phyloP scores from a whole-genome alignment of 2,888 invertebrate species.

The Dicyrtomina minuta region DNA sequence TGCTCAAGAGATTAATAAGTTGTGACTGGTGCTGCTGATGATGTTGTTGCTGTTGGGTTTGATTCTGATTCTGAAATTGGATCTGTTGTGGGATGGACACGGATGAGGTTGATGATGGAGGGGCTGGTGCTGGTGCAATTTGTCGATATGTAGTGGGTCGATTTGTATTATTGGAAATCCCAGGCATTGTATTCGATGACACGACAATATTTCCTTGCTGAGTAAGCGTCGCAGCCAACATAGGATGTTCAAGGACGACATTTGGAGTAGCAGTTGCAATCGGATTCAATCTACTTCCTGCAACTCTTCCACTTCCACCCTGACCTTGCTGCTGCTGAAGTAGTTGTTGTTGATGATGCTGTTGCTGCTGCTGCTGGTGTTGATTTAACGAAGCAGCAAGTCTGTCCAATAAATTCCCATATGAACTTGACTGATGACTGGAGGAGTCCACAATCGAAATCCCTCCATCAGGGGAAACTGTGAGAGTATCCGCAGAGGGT shows the following conservation, averaged over 20 bases:
- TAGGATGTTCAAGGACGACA: conserved; percentile 49
- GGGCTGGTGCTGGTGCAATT: conserved; percentile 51
- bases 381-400: conserved; percentile 46
- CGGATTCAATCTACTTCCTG: conserved; percentile 44
- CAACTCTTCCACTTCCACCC: not conserved
- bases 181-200: conserved; percentile 13
- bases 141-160: conserved; percentile 45
- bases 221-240: conserved; percentile 45
- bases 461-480: conserved; percentile 61
- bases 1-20: conserved; percentile 46
- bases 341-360: not conserved
- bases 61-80: too few relatives aligned
- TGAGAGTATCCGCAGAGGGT: conserved; percentile 63
- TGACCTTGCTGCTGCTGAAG: not conserved
- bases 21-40: conserved; percentile 40
- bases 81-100: too few relatives aligned
- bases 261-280: conserved; percentile 50
- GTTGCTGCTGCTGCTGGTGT: conserved; percentile 14
- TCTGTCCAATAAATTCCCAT: conserved; percentile 49
- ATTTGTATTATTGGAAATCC: not conserved
- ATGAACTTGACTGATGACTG: conserved; percentile 36
- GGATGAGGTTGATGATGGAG: too few relatives aligned
- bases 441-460: conserved; percentile 52
- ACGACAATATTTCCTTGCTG: conserved; percentile 31
- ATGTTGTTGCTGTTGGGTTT: conserved; percentile 27